Base-by-base conservation (phyloP, 2,888 invertebrate species). In the Liodrosophila aerea region DNA sequence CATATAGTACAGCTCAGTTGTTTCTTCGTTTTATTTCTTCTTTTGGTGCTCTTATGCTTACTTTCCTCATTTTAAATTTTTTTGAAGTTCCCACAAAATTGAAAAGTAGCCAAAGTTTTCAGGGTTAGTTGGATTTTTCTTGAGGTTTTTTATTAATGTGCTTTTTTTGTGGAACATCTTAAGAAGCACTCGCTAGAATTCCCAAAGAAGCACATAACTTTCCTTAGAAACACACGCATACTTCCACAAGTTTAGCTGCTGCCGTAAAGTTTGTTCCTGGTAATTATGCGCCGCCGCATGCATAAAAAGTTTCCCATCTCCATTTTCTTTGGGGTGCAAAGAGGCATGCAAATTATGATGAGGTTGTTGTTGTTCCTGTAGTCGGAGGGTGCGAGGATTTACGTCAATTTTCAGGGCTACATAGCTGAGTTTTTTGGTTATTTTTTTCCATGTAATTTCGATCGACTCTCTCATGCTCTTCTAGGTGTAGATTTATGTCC, bases 61-160 rank as follows among this genome's bases (percentile, higher is more conserved):
- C 18, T 39, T 16, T 16, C 18, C 36, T 40, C 51, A n/a, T 40
- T 45, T 12, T 22, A 4, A 22, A 4, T 31, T 30, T 41, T 49
- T 59, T 56, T 62, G 47, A 63, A 71, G 64, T 52, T 60, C 51
- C 53, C 57, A 57, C 46, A 54, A 85, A 73, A 67, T 76, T 71
- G 68, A 84, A 82, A 85, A 81, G 81, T 69, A 77, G 64, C 70
- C 62, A 83, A 86, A 81, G 69, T 86, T 86, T 61, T 60, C 65
- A 72, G 82, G 64, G 85, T 64, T 69, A 71, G 62, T 61, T 72
- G 45, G 50, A 18, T 34, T 31, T 36, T 53, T 18, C 63, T 68
- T 73, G 65, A 53, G 76, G 59, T 66, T 64, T 47, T 22, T 52
- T 64, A 50, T 41, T 56, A 64, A 59, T 68, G 57, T 56, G 51